Evolutionary conservation across 2,113 vertebrate species (phyloP).

Genomic region (Aleadryas rufinucha): DNA sequence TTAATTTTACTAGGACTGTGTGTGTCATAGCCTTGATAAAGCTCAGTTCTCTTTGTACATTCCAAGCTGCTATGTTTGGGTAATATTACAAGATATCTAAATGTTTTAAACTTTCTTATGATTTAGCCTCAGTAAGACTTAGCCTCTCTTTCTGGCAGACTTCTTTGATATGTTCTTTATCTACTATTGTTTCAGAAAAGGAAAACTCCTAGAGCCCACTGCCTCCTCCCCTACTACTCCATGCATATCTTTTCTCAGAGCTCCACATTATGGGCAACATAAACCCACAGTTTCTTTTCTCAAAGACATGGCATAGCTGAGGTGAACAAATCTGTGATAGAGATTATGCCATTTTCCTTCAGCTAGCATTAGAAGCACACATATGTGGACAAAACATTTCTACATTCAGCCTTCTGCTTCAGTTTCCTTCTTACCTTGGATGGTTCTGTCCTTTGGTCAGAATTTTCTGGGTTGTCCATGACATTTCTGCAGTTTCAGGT

Average conservation of each 20-base stretch:
- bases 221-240: neutral
- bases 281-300: neutral
- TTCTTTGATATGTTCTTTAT: conserved; percentile 12
- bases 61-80: conserved; percentile 18
- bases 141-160: neutral
- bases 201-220: neutral
- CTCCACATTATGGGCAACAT: neutral
- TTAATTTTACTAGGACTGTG: conserved; percentile 13
- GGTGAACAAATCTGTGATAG: neutral
- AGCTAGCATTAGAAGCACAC: neutral
- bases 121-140: neutral
- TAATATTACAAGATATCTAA: conserved; percentile 35
- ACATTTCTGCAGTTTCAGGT: neutral
- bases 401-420: neutral
- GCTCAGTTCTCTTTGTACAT: conserved; percentile 16
- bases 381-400: neutral
- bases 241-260: neutral
- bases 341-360: neutral
- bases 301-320: neutral
- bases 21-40: conserved; percentile 55
- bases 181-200: conserved; percentile 12
- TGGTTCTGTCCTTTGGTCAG: neutral
- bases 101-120: conserved; percentile 32
- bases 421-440: neutral
- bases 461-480: neutral